phyloP scores from a whole-genome alignment of 2,888 invertebrate species.

The Phalera bucephala region DNA sequence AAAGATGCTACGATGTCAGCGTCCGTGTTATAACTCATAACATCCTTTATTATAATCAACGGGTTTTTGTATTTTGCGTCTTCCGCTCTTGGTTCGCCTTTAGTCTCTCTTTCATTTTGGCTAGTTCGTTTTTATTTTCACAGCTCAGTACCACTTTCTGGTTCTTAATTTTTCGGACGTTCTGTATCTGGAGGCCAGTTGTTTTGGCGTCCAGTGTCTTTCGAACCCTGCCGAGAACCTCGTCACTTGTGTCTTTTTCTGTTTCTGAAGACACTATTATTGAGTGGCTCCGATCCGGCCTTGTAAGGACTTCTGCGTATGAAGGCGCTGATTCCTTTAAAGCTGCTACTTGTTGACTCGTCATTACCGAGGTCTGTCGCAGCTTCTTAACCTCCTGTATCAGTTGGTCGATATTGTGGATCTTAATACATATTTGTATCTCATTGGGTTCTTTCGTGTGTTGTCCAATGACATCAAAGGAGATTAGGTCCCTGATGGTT shows the following conservation, averaged over 20 bases:
- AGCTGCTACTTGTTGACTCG: neutral
- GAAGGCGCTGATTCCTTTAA: neutral
- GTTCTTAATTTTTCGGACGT: neutral
- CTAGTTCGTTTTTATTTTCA: neutral
- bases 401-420: too few relatives aligned
- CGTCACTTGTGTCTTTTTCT: neutral
- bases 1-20: too few relatives aligned
- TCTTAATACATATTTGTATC: too few relatives aligned
- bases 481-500: too few relatives aligned
- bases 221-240: neutral
- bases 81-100: neutral
- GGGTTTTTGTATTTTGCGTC: neutral
- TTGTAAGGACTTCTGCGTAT: neutral
- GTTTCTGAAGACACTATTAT: neutral
- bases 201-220: neutral
- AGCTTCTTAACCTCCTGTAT: too few relatives aligned
- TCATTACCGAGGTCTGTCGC: neutral
- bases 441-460: too few relatives aligned
- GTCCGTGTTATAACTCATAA: conserved; percentile 1
- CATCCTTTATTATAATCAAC: neutral
- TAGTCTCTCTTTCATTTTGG: neutral
- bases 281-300: neutral
- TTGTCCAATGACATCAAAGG: too few relatives aligned
- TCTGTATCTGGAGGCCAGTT: neutral
- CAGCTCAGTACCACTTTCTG: neutral